A percentile compares a stretch with the other conserved stretches of the same genome.
These are phyloP conservation scores for Boloria selene DNA, from an alignment of 2,888 invertebrate genomes.

Conservation along the genomic window DNA sequence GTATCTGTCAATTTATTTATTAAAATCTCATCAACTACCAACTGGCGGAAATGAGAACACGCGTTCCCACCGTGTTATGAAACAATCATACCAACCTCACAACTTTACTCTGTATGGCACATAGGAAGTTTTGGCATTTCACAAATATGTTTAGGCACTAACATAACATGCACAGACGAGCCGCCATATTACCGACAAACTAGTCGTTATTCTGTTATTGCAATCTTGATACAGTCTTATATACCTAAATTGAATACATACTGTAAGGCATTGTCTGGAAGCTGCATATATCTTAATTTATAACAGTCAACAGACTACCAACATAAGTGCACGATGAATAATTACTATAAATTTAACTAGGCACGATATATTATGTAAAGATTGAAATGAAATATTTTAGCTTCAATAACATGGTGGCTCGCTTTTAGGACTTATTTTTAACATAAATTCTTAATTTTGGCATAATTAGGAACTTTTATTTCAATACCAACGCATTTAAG, in stretches of 20 bases:
- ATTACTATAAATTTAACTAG: too few species aligned
- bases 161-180: constrained; percentile 5
- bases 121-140: constrained; percentile 29
- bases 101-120: constrained; percentile 29
- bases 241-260: not conserved
- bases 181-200: constrained; percentile 6
- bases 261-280: not conserved
- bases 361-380: too few species aligned
- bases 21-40: constrained; percentile 64
- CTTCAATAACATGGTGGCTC: constrained; percentile 11
- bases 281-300: not conserved
- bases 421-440: constrained; percentile 12
- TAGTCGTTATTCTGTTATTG: not conserved
- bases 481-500: constrained; percentile 25
- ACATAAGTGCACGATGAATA: too few species aligned
- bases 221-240: not conserved
- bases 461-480: constrained; percentile 36
- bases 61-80: constrained; percentile 50
- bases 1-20: constrained; percentile 53
- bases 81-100: constrained; percentile 43
- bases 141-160: constrained; percentile 33
- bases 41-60: constrained; percentile 55
- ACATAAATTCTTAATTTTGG: constrained; percentile 29
- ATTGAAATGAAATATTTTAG: not conserved
- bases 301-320: not conserved